Percentiles rank a stretch among this genome's conserved stretches.
Evolutionary conservation across 2,888 invertebrate species (phyloP).

Genomic region (Aquatica leii): DNA sequence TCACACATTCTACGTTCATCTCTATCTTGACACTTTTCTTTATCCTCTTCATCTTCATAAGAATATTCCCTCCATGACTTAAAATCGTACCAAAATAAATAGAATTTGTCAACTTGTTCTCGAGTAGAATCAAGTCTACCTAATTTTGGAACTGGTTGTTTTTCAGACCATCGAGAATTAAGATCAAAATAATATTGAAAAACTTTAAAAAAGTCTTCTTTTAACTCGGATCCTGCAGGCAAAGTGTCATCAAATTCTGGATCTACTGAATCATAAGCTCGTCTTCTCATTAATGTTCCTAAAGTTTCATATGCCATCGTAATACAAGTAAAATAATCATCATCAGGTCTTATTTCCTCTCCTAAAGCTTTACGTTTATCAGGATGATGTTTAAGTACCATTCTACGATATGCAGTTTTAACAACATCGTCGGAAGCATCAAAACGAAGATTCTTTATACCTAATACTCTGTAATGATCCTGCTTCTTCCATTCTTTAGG

Average conservation of each 20-base stretch:
- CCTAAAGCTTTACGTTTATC: constrained; percentile 95
- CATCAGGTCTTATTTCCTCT: constrained; percentile 86
- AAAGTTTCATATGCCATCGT: constrained; percentile 95
- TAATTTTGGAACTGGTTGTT: constrained; percentile 83
- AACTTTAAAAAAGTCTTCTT: constrained; percentile 79
- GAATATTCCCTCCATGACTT: constrained; percentile 99
- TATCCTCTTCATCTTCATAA: constrained; percentile 98
- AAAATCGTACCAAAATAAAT: constrained; percentile 98
- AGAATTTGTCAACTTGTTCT: constrained; percentile 91
- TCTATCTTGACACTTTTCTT: constrained; percentile 95
- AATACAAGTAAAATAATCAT: constrained; percentile 98
- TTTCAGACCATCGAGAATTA: constrained; percentile 92
- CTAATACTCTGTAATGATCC: constrained; percentile 96
- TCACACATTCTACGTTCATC: constrained; percentile 97
- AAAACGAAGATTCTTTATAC: constrained; percentile 82
- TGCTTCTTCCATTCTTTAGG: constrained; percentile 98
- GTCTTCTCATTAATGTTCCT: constrained; percentile 80
- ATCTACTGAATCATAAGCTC: constrained; percentile 97
- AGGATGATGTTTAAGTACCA: constrained; percentile 95
- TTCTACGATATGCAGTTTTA: constrained; percentile 89
- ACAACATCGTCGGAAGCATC: constrained; percentile 93
- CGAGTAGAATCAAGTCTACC: constrained; percentile 78
- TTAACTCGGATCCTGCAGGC: constrained; percentile 78
- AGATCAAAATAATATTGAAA: constrained; percentile 75
- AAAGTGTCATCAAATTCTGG: constrained; percentile 90